Percentiles rank a stretch among this genome's conserved stretches.
Conservation (phyloP, 2,113 vertebrate genomes). For the Vireo altiloquus region DNA sequence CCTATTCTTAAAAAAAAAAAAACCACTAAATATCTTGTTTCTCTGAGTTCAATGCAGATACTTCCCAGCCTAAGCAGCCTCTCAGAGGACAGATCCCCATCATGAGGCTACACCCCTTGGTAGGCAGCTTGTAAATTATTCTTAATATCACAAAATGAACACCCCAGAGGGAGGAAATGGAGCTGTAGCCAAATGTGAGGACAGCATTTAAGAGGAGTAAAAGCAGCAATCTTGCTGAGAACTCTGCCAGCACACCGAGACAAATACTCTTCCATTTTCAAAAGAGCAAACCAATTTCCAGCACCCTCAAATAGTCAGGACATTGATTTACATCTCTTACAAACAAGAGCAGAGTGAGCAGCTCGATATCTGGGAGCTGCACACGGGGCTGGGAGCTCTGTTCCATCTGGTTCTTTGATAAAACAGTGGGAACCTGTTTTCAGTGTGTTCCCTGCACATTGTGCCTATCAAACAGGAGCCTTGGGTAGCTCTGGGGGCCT, state of each 20-base stretch:
- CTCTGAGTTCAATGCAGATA: not conserved
- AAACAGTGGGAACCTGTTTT: not conserved
- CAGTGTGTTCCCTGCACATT: not conserved
- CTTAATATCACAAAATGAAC: not conserved
- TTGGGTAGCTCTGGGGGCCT: not conserved
- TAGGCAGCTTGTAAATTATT: not conserved
- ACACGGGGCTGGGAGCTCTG: not conserved
- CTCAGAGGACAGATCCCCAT: not conserved
- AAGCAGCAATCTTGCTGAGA: not conserved
- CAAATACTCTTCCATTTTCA: not conserved
- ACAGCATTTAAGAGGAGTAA: not conserved
- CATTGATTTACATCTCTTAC: not conserved
- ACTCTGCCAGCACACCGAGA: not conserved
- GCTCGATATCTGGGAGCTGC: not conserved
- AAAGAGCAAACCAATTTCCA: constrained; percentile 21
- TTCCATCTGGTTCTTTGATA: not conserved
- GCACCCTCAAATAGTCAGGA: not conserved
- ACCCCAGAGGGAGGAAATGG: not conserved
- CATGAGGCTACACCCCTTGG: not conserved
- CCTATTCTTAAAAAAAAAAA: fast-evolving
- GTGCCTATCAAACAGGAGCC: not conserved
- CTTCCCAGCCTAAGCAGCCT: not conserved
- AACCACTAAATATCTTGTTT: not conserved
- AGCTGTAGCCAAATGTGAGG: not conserved
- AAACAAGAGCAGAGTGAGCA: not conserved